Evolutionary conservation across 2,113 vertebrate genomes (phyloP), one percentile per base, ranked within the genome.

Genomic region (Clarias magur): DNA sequence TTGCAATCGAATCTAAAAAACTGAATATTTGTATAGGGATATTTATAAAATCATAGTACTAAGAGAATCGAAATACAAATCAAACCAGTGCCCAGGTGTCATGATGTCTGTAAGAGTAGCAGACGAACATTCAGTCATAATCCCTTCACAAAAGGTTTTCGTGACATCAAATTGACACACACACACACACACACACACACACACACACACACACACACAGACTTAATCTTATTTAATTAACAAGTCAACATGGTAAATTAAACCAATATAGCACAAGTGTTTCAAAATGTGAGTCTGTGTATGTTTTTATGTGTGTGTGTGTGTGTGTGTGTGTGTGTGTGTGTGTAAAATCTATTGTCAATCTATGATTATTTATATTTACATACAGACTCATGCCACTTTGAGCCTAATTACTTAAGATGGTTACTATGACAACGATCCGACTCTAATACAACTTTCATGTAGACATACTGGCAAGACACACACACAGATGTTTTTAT

Each of bases 381-480:
- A 79, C 67, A 60, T 1, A 85, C n/a, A 67, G 60, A 80, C 19
- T 80, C 23, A 4, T 76, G 13, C 56, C 21, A 62, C 72, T 21
- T 30, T 38, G 60, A n/a, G 16, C 3, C 38, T 73, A 53, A 82
- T 81, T 86, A 82, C 19, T 81, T 2, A 25, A 53, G 23, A 34
- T 15, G 23, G 65, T 86, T 82, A 34, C 85, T 73, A 81, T 81
- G 78, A 54, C 13, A 17, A 86, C 79, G n/a, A 13, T 21, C 0
- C n/a, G 42, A 34, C 25, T 68, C 73, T 86, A 59, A 86, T 27
- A 23, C n/a, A 6, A 68, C 54, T 80, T 86, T 42, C 70, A 80
- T 17, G 70, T 70, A 7, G 67, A 38, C 34, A 23, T 75, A 85
- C 2, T 70, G 30, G 25, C 4, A 12, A 87, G 9, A 65, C 23